Evolutionary conservation across 1,140 invertebrate species (phyloP), one percentile per base, ranked within the genome.

Genomic region (Drosophila fuyamai): DNA sequence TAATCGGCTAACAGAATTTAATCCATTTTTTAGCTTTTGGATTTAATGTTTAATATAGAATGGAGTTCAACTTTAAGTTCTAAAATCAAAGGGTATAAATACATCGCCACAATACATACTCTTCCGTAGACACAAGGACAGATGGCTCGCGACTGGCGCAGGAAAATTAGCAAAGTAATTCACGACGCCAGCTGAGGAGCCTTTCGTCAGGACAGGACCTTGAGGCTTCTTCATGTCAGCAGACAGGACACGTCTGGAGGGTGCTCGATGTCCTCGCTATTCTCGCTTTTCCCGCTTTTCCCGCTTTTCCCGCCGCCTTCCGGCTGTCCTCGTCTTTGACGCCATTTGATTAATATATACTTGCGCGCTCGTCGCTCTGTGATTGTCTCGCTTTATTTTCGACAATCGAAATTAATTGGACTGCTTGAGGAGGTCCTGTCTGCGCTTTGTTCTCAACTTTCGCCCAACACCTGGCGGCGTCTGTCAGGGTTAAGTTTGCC

Each of bases 351-450:
- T 76, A 77, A 80, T 83, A 81, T 65, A 57, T 58, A 62, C 54
- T 38, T 32, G n/a, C 46, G 29, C 29, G 29, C 47, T 57, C 43
- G 60, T 72, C 72, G 48, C 53, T 23, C 53, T 47, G 51, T 71
- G 65, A 50, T 71, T 71, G 71, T 74, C 62, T 73, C 75, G 27
- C 54, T 70, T 82, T 79, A 67, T 72, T 67, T 83, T 71, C 58
- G 66, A 76, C 81, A 84, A 81, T 73, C 72, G 50, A 77, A 81
- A 80, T 84, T 84, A 84, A 84, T 84, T 84, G 73, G 62, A 61
- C 43, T 43, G 41, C 75, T 58, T 46, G 44, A 83, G 81, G 59
- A 50, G 58, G 43, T 58, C 53, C 55, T 74, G 56, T 79, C 56
- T 47, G 55, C 62, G 44, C 53, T 66, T 76, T 72, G 44, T 43